Evolutionary conservation across 2,113 vertebrate species (phyloP), one percentile per base, ranked within the genome.

Genomic region (Psilopsiagon aymara): DNA sequence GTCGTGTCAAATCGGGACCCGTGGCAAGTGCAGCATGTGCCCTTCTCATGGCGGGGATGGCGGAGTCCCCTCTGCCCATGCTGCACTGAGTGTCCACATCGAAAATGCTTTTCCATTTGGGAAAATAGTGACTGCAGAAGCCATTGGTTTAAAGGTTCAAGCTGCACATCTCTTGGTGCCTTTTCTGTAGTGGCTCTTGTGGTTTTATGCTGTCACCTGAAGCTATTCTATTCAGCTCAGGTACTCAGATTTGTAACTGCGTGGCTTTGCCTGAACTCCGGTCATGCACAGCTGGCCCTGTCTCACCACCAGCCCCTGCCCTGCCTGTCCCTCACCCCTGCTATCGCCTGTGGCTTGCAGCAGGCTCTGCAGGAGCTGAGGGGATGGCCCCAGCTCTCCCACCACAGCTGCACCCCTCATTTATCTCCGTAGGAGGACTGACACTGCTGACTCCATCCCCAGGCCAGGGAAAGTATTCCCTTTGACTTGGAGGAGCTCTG

Each of bases 21-120:
- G 23, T 0, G 0, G 31, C 41, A 59, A 46, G 9, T 3, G 28
- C 52, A 47, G 28, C 13, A 2, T 16, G 17, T 62, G 62, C 21
- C 51, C 55, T 2, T 20, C 51, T 69, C 2, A 0, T 17, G 18
- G n/a, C 21, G 41, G 2, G 27, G 15, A 43, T 3, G 0, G 31
- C 0, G 0, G 17, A 29, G 44, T 44, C 9, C n/a, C 31, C 12
- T 31, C 59, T 66, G 28, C 21, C 31, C 17, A 10, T 0, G 0
- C 44, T 47, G 52, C 4, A 1, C 41, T 55, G 35, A 6, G 4
- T 29, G 27, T 39, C 37, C 1, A 1, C 21, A 11, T 41, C 10
- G 24, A 75, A 84, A 23, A 44, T 33, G 27, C 15, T 86, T 81
- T 52, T 81, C n/a, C 1, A 0, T 57, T 57, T 39, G 35, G 44